Conservation (phyloP, 64 coral and sea anemone species). For the Cladopsammia gracilis region DNA sequence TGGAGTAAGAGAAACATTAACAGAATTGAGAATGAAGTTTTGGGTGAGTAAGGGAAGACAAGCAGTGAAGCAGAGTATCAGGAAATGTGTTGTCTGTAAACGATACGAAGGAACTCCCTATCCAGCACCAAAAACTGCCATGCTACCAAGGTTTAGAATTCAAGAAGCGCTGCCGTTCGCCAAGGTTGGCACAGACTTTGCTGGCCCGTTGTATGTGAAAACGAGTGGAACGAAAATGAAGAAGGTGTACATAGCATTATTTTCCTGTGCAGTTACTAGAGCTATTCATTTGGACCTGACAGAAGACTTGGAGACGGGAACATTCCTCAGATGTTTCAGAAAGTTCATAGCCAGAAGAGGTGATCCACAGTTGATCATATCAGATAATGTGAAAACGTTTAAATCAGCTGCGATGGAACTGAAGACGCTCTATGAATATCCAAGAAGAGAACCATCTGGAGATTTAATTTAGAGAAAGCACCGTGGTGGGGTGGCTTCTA, state of each 20-base stretch:
- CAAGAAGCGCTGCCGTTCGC: not conserved
- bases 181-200: constrained; percentile 56
- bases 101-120: not conserved
- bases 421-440: constrained; percentile 3
- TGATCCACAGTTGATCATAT: not conserved
- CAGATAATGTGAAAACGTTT: constrained; percentile 23
- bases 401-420: not conserved
- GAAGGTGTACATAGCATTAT: not conserved
- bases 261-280: constrained; percentile 12
- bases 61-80: not conserved
- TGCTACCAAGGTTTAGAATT: not conserved
- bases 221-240: not conserved
- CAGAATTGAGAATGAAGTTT: not conserved
- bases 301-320: not conserved
- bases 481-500: not conserved
- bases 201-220: constrained; percentile 43
- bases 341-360: not conserved
- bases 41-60: constrained; percentile 10
- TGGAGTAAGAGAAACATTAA: constrained; percentile 7
- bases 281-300: constrained; percentile 16
- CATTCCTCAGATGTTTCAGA: not conserved
- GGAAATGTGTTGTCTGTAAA: not conserved
- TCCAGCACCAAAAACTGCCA: not conserved
- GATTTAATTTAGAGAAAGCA: not conserved
- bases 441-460: not conserved